Conservation (phyloP, 2,888 invertebrate species). For the Erynnis tages region DNA sequence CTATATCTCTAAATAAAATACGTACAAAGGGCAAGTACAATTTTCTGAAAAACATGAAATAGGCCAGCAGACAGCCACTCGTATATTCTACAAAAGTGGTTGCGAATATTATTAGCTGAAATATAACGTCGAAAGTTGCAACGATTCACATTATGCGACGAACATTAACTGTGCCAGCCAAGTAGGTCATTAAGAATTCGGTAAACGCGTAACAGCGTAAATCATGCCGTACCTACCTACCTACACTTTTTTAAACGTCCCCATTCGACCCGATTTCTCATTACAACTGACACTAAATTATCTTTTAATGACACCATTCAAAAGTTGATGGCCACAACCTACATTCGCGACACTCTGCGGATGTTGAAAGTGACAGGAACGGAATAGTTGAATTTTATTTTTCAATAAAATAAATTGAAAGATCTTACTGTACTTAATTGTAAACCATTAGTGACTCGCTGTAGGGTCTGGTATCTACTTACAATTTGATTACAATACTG, state of each 20-base stretch:
- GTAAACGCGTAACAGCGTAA: conserved; percentile 24
- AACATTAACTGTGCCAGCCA: conserved; percentile 28
- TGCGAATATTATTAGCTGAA: conserved; percentile 23
- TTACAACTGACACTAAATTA: conserved; percentile 17
- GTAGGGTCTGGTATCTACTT: no score
- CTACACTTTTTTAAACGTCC: conserved; percentile 19
- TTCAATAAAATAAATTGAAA: no score
- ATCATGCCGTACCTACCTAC: conserved; percentile 19
- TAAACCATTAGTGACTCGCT: no score
- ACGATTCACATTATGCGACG: conserved; percentile 27
- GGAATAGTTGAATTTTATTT: no score
- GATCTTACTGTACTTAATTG: no score
- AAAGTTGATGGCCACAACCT: not conserved
- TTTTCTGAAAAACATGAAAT: not conserved
- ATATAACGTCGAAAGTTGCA: conserved; percentile 21
- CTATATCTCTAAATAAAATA: no score
- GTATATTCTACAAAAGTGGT: conserved; percentile 11
- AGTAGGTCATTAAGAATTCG: conserved; percentile 27
- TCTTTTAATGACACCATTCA: conserved; percentile 8
- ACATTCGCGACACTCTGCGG: no score
- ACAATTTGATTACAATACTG: no score
- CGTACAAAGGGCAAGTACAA: not conserved
- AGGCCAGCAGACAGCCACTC: no score
- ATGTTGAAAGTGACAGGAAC: no score
- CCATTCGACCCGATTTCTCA: conserved; percentile 24